phyloP scores from a whole-genome alignment of 2,797 vertebrate species.

The Muraenolepis orangiensis region DNA sequence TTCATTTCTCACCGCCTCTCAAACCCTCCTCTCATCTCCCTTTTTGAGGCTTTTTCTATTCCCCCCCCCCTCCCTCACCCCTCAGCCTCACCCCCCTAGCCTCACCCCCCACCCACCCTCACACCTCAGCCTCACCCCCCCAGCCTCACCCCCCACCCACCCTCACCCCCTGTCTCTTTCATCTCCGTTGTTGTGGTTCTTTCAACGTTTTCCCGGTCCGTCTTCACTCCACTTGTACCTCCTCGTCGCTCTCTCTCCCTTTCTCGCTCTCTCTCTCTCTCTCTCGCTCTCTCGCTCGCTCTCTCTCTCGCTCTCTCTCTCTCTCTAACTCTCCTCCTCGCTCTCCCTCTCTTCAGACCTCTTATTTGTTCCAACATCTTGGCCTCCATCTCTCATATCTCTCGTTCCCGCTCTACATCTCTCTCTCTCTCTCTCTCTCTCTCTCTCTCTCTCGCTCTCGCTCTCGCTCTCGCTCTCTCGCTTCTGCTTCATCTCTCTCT shows the following conservation, averaged over 20 bases:
- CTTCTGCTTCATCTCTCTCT: constrained; percentile 16
- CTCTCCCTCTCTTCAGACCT: constrained; percentile 19
- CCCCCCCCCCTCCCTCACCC: constrained; percentile 20
- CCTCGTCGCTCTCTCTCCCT: constrained; percentile 23
- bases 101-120: too few relatives aligned
- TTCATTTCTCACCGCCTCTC: constrained; percentile 39
- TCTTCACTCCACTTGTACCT: constrained; percentile 54
- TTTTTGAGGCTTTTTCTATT: constrained; percentile 61
- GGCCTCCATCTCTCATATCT: constrained; percentile 26
- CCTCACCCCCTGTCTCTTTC: constrained; percentile 60
- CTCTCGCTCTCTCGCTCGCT: constrained; percentile 19
- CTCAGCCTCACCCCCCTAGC: too few relatives aligned
- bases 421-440: constrained; percentile 12
- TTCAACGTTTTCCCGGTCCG: constrained; percentile 55
- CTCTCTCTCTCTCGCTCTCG: constrained; percentile 6
- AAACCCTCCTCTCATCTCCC: constrained; percentile 56
- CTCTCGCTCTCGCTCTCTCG: constrained; percentile 14
- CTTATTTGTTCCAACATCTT: constrained; percentile 46
- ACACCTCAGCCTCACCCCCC: too few relatives aligned
- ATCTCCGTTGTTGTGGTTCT: constrained; percentile 62
- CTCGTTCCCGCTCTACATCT: constrained; percentile 18
- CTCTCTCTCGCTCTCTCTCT: constrained; percentile 17
- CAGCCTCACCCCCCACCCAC: too few relatives aligned
- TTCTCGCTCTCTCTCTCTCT: constrained; percentile 22
- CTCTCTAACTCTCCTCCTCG: constrained; percentile 13